These are phyloP conservation scores for Digitonthophagus gazella DNA, from an alignment of 2,888 invertebrate genomes.

Conservation along the genomic window DNA sequence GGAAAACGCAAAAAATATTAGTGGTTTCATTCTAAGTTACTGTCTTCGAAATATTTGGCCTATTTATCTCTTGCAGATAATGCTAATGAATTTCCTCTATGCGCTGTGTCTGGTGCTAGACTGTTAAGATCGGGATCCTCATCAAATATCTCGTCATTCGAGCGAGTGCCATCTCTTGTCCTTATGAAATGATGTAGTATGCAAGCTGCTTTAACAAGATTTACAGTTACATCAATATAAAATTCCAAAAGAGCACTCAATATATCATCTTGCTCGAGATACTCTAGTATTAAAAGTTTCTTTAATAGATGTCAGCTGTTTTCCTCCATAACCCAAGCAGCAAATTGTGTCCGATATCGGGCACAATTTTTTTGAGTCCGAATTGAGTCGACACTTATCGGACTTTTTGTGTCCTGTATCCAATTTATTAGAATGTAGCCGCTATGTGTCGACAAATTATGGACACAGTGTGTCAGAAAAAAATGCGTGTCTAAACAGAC, in stretches of 20 bases:
- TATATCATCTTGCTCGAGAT: constrained; percentile 36
- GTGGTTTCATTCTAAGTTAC: constrained; percentile 9
- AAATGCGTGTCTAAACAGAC: too few species aligned
- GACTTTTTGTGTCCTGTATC: too few species aligned
- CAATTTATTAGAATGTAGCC: too few species aligned
- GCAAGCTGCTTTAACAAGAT: constrained; percentile 20
- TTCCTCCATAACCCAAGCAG: constrained; percentile 36
- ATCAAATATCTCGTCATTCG: constrained; percentile 19
- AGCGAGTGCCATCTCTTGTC: constrained; percentile 23
- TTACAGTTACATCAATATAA: constrained; percentile 28
- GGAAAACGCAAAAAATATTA: not conserved
- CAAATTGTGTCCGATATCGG: too few species aligned
- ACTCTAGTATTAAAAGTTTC: constrained; percentile 39
- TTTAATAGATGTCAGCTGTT: constrained; percentile 33
- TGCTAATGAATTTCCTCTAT: constrained; percentile 23
- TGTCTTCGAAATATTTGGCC: constrained; percentile 19
- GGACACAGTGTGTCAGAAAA: too few species aligned
- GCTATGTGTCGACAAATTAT: too few species aligned
- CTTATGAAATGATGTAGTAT: constrained; percentile 26
- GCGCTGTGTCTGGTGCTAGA: constrained; percentile 19
- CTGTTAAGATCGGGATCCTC: constrained; percentile 16
- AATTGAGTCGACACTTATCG: too few species aligned
- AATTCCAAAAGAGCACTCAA: constrained; percentile 42
- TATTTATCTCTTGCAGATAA: constrained; percentile 25
- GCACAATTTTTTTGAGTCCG: too few species aligned